Conservation (phyloP, 2,113 vertebrate genomes). For the Seriola rivoliana region DNA sequence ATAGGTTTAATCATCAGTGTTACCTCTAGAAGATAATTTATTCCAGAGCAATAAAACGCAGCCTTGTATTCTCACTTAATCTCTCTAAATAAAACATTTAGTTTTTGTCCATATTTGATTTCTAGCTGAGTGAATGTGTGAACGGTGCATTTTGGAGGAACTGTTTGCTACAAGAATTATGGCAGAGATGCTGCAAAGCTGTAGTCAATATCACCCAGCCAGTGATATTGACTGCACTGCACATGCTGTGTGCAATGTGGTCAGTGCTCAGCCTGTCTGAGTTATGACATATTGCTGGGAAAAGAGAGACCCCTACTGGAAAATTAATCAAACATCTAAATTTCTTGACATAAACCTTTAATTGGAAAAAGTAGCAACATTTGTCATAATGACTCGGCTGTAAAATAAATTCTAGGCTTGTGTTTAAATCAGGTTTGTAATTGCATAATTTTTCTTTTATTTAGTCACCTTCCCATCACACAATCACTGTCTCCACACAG, state of each 20-base stretch:
- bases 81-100: background rate
- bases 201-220: background rate
- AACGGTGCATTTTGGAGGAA: background rate
- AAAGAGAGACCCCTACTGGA: constrained; percentile 50
- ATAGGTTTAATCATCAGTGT: background rate
- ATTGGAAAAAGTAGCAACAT: background rate
- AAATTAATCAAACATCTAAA: background rate
- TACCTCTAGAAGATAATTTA: background rate
- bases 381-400: background rate
- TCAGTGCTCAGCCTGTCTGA: background rate
- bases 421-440: background rate
- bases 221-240: background rate
- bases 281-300: constrained; percentile 1
- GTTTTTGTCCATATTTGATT: no score
- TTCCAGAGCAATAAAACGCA: no score
- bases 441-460: background rate
- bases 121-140: background rate
- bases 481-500: background rate
- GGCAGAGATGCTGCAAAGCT: constrained; percentile 10
- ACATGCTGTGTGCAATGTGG: background rate
- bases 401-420: background rate
- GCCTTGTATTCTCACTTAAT: background rate
- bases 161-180: background rate
- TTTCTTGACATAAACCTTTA: background rate
- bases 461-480: background rate